Base-by-base conservation (phyloP, 2,888 invertebrate species). In the Autographa gamma region DNA sequence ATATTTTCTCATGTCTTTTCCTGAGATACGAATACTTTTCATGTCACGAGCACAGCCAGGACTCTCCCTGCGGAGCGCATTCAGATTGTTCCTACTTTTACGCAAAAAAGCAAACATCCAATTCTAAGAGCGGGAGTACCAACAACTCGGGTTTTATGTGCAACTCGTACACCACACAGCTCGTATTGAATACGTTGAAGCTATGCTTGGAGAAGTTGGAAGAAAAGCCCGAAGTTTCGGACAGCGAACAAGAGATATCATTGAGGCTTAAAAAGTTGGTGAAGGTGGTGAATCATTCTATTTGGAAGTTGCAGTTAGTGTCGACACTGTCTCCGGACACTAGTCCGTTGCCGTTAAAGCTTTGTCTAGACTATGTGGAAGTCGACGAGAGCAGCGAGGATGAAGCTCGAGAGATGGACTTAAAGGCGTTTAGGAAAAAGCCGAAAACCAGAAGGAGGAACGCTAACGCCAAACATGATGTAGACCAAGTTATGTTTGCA, bases 251-350 rank as follows among this genome's bases (percentile, higher is more conserved):
- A 13, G 86, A 79, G 70, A 84, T 89, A 1, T 79, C 79, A 0
- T 70, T 84, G 11, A 89, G 94, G 75, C 86, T 93, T 16, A 94
- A 89, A 81, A 93, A 86, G 73, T 91, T 89, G 85, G 90, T 89
- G 86, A 96, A 92, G 90, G 96, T 91, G 14, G 95, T 97, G 6
- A 96, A 96, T 76, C 97, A 98, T 89, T 97, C 97, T 9, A 93
- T 96, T 72, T 98, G 98, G 98, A 96, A 97, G 84, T 93, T 97
- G 81, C 97, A 97, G 85, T 89, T 98, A 60, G 96, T 98, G n/a
- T 96, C 96, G 0, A 96, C 95, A 69, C 89, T 96, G 0, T 95
- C 96, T 7, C 96, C 96, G 3, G 92, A 95, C 52, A 91, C 92
- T 6, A 94, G 93, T 73, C 93, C 93, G 11, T 90, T 95, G 69